These are phyloP conservation scores for Trachurus trachurus DNA, from an alignment of 2,797 vertebrate species.

Conservation along the genomic window DNA sequence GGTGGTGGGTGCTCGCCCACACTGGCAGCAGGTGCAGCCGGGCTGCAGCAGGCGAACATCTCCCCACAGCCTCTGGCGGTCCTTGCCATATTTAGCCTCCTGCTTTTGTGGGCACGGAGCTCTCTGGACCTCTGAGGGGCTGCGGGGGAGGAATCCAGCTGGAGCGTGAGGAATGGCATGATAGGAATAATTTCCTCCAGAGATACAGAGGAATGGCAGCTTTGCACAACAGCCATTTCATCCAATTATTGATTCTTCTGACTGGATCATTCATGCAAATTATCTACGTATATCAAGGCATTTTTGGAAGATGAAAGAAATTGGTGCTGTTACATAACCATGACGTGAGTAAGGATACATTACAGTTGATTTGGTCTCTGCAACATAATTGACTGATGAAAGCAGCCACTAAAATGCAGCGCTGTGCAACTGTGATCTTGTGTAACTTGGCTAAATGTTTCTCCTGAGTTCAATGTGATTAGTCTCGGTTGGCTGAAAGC, in stretches of 20 bases:
- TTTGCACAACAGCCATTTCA: constrained; percentile 46
- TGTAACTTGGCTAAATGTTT: constrained; percentile 49
- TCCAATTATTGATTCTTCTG: constrained; percentile 35
- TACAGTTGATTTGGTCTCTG: constrained; percentile 23
- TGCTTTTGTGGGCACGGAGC: constrained; percentile 62
- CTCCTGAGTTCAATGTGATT: constrained; percentile 43
- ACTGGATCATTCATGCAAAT: constrained; percentile 41
- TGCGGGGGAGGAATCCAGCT: constrained; percentile 73
- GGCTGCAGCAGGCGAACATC: constrained; percentile 75
- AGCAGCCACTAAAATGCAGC: constrained; percentile 19
- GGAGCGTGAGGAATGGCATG: constrained; percentile 76
- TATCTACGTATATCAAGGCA: neutral
- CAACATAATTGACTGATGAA: constrained; percentile 40
- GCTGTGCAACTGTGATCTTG: constrained; percentile 49
- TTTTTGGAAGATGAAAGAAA: constrained; percentile 18
- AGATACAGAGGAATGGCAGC: constrained; percentile 20
- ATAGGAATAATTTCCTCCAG: constrained; percentile 61
- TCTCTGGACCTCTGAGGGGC: constrained; percentile 72
- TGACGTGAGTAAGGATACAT: constrained; percentile 10
- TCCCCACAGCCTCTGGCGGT: constrained; percentile 72
- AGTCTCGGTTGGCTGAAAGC: constrained; percentile 26
- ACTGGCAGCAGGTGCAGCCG: constrained; percentile 81
- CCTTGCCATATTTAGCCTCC: constrained; percentile 78
- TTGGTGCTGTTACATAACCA: constrained; percentile 27
- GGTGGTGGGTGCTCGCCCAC: constrained; percentile 47